A percentile compares a stretch with the other conserved stretches of the same genome.
Evolutionary conservation across 2,888 invertebrate genomes (phyloP).

Genomic region (Himalopsyche japonica): DNA sequence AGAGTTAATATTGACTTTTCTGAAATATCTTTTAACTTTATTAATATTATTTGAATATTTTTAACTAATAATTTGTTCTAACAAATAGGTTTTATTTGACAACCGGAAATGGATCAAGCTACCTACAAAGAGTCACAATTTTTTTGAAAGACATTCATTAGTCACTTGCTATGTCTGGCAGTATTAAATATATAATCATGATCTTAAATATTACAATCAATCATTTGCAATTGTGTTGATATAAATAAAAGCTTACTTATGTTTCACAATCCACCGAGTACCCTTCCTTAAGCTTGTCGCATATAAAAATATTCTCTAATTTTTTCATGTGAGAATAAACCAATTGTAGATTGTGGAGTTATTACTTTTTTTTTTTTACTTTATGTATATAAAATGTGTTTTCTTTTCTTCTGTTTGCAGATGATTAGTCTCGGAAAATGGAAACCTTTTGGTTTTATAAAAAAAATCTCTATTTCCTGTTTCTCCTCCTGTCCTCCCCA

Average conservation of each 20-base stretch:
- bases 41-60: no score
- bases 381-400: constrained; percentile 37
- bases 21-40: no score
- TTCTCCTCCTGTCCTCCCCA: background rate
- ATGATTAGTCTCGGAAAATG: constrained; percentile 25
- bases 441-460: constrained; percentile 21
- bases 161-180: no score
- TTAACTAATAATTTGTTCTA: no score
- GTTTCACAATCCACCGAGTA: constrained; percentile 14
- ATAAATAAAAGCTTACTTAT: background rate
- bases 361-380: background rate
- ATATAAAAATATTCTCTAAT: background rate
- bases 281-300: background rate
- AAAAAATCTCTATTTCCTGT: background rate
- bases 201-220: no score
- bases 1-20: no score
- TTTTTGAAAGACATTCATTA: no score
- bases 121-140: no score
- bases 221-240: background rate
- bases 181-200: no score
- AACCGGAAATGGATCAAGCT: no score
- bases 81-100: no score
- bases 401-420: constrained; percentile 42
- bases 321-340: background rate
- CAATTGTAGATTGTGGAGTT: background rate